Base-by-base conservation (phyloP, 2,113 vertebrate species). In the Orthonyx spaldingii region DNA sequence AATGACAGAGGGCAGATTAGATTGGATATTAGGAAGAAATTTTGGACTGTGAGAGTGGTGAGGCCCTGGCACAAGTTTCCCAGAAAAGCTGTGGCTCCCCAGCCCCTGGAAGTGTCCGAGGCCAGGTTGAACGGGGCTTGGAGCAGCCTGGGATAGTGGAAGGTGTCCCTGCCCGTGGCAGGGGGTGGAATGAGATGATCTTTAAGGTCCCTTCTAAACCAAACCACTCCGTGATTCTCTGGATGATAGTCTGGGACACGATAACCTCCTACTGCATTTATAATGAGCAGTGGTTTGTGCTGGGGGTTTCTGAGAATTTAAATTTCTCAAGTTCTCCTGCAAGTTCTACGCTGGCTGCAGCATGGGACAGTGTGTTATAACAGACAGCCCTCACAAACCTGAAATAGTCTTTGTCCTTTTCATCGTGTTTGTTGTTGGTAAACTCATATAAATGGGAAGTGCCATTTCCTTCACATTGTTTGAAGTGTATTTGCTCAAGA, bases 381-480 rank as follows among this genome's bases (percentile, higher is more conserved):
- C 7, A 46, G 68, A 56, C 44, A 68, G 16, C 55, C 69, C 37
- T 81, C 20, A 28, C 41, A 92, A 89, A 96, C 57, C 86, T 85
- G 90, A 89, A 97, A 97, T 86, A 84, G 70, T 90, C 59, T 63
- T 84, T 89, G 94, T 84, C 74, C 53, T 93, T 95, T 94, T 90
- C 59, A 33, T 90, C 12, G 0, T 57, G 86, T 7, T 26, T 95
- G 87, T 89, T 95, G 92, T 96, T 94, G 92, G 92, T 91, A 94
- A 97, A 94, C 86, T 94, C 72, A 13, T 91, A 84, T 89, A 94
- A 97, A 95, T 97, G 97, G 97, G 95, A 97, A 97, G 95, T 87
- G 87, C 81, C 89, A 20, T 94, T 97, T 97, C 96, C 96, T 95
- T 93, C 46, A 8, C 87, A 94, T 96, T 95, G 94, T 96, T 96